Conservation (phyloP, 2,113 vertebrate genomes). For the Fulmarus glacialis region DNA sequence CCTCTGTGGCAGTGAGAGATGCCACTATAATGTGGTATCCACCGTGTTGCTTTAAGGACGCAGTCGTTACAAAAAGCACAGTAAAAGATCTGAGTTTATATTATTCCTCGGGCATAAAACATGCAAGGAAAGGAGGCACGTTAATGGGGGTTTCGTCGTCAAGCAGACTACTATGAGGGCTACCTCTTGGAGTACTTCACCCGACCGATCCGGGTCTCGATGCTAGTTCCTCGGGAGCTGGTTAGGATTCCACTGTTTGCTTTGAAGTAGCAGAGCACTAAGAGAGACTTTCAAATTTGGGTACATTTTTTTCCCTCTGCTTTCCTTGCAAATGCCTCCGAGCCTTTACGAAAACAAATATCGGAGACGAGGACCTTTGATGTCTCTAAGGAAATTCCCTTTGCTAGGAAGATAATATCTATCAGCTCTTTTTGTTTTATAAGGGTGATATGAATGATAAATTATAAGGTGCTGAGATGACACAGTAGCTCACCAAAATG, state of each 20-base stretch:
- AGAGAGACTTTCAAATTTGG: not conserved
- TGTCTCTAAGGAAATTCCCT: not conserved
- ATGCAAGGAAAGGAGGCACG: not conserved
- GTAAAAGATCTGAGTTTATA: not conserved
- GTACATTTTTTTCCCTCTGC: not conserved
- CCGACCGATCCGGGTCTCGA: fast-evolving
- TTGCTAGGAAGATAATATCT: not conserved
- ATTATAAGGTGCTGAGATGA: not conserved
- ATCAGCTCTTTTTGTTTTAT: not conserved
- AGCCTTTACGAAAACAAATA: not conserved
- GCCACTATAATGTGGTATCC: fast-evolving
- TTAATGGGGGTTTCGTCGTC: not conserved
- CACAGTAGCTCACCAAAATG: not conserved
- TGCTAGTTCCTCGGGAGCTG: not conserved
- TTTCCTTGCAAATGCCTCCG: not conserved
- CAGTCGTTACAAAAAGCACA: not conserved
- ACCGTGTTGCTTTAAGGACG: not conserved
- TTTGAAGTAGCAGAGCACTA: not conserved
- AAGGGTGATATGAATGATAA: not conserved
- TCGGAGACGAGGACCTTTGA: not conserved
- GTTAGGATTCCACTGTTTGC: not conserved
- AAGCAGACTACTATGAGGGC: not conserved
- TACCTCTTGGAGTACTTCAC: not conserved
- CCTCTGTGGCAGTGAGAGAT: not conserved
- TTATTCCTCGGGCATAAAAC: not conserved